phyloP scores from a whole-genome alignment of 2,888 invertebrate species.

The Dryomyza anilis region DNA sequence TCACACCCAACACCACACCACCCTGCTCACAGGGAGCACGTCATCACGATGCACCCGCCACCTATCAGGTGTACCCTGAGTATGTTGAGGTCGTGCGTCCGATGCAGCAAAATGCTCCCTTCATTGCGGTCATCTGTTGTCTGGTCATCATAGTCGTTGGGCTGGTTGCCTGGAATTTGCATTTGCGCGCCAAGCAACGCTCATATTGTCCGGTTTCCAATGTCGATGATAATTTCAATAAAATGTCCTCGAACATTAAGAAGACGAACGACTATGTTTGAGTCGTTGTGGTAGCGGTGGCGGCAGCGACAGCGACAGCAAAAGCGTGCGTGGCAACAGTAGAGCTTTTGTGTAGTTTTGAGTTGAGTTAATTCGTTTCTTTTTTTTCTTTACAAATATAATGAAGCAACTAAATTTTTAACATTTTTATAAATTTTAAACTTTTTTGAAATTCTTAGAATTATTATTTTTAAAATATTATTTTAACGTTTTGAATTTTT shows the following conservation, averaged over 20 bases:
- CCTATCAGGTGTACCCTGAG: conserved; percentile 46
- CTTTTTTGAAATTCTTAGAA: no score
- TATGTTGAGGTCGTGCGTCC: conserved; percentile 47
- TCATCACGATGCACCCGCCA: conserved; percentile 37
- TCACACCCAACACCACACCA: conserved; percentile 23
- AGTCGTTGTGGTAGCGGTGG: conserved; percentile 4
- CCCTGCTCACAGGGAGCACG: conserved; percentile 5
- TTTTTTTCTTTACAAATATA: neutral
- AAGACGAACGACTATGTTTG: conserved; percentile 43
- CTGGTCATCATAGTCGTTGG: conserved; percentile 37
- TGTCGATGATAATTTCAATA: conserved; percentile 57
- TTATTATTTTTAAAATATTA: no score
- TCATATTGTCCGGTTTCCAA: conserved; percentile 58
- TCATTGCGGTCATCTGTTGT: conserved; percentile 41
- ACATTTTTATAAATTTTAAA: conserved; percentile 12
- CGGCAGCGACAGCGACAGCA: conserved; percentile 24
- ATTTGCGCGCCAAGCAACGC: conserved; percentile 53
- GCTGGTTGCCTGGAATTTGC: conserved; percentile 42
- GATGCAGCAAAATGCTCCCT: conserved; percentile 37
- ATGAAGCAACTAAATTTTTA: conserved; percentile 23
- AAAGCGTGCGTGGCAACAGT: neutral
- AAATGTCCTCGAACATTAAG: conserved; percentile 42
- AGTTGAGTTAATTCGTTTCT: neutral
- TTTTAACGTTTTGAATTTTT: no score
- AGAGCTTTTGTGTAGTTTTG: neutral